These are phyloP conservation scores for Candidula unifasciata DNA, from an alignment of 2,888 invertebrate genomes.

Conservation along the genomic window DNA sequence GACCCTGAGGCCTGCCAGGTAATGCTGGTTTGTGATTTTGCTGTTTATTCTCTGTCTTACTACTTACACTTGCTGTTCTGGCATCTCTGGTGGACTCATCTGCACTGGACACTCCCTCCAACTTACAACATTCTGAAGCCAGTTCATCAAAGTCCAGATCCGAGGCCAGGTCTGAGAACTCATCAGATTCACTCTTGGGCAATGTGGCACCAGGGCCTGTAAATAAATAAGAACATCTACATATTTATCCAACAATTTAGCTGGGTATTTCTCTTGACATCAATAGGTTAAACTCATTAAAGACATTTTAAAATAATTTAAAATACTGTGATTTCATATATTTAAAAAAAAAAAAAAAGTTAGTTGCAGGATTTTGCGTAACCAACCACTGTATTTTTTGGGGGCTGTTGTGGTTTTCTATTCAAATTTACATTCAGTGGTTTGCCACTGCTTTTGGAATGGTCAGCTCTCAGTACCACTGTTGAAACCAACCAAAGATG, in stretches of 20 bases:
- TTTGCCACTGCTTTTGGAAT: not conserved
- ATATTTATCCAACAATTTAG: not conserved
- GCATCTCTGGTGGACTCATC: slow-evolving; percentile 68
- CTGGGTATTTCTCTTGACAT: not conserved
- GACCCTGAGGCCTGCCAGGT: slow-evolving; percentile 69
- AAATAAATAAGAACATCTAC: not conserved
- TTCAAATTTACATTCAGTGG: not conserved
- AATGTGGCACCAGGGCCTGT: slow-evolving; percentile 56
- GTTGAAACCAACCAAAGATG: too few species aligned
- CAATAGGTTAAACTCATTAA: not conserved
- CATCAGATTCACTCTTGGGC: slow-evolving; percentile 72
- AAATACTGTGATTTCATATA: too few species aligned
- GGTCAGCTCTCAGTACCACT: too few species aligned
- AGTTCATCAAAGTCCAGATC: slow-evolving; percentile 71
- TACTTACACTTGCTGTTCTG: slow-evolving; percentile 60
- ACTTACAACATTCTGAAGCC: slow-evolving; percentile 62
- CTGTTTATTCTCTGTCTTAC: slow-evolving; percentile 59
- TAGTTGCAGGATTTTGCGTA: too few species aligned
- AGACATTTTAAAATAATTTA: not conserved
- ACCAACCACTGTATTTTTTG: too few species aligned
- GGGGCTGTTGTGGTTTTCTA: too few species aligned
- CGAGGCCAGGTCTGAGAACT: slow-evolving; percentile 68
- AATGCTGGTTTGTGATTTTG: slow-evolving; percentile 70
- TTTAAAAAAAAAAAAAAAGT: too few species aligned
- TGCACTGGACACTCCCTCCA: slow-evolving; percentile 66